Conservation (phyloP, 2,888 invertebrate genomes). For the Epinotia brunnichana region DNA sequence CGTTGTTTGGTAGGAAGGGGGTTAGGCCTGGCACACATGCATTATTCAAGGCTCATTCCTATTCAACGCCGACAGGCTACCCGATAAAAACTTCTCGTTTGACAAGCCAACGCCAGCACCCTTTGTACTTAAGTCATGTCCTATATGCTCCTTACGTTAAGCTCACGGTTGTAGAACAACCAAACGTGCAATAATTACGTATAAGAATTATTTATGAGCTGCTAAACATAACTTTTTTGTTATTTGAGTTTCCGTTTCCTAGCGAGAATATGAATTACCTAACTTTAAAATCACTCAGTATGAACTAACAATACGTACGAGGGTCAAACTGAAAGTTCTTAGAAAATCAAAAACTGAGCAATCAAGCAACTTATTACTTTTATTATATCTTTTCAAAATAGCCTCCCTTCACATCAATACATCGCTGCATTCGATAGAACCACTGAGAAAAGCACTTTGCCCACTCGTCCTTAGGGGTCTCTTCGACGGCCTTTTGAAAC, state of each 20-base stretch:
- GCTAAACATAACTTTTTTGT: constrained; percentile 44
- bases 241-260: constrained; percentile 40
- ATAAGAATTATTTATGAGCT: constrained; percentile 55
- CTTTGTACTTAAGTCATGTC: constrained; percentile 79
- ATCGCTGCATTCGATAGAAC: too few species aligned
- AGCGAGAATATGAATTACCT: constrained; percentile 11
- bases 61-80: constrained; percentile 80
- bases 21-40: constrained; percentile 68
- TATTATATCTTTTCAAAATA: too few species aligned
- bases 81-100: constrained; percentile 83
- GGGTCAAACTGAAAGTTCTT: too few species aligned
- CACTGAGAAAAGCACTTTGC: too few species aligned
- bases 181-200: constrained; percentile 48
- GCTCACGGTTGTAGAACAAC: constrained; percentile 50
- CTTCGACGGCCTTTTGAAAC: too few species aligned
- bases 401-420: too few species aligned
- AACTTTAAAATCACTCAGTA: constrained; percentile 18
- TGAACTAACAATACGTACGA: constrained; percentile 38
- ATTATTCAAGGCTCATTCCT: constrained; percentile 83
- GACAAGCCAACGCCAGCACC: constrained; percentile 82
- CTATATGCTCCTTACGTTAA: constrained; percentile 53
- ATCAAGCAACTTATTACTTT: too few species aligned
- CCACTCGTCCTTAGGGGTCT: too few species aligned
- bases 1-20: constrained; percentile 64
- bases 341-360: too few species aligned